phyloP scores from a whole-genome alignment of 2,888 invertebrate genomes.

The Meiosimyza decipiens region DNA sequence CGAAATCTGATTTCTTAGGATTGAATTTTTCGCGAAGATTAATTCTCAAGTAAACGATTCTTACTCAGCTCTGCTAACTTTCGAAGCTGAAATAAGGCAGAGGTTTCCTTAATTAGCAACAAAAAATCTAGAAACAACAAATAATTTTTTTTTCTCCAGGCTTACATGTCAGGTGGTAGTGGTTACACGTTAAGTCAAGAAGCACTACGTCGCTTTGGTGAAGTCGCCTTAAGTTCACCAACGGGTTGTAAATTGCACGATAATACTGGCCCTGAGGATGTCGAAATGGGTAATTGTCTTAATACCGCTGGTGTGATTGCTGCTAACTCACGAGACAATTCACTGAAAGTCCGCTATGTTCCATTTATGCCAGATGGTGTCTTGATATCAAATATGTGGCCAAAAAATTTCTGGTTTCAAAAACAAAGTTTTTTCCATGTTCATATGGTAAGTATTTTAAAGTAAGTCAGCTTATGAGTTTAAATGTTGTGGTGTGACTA shows the following conservation, averaged over 20 bases:
- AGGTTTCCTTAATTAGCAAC: too few species aligned
- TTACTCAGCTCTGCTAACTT: too few species aligned
- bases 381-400: slow-evolving; percentile 85
- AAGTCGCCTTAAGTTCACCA: slow-evolving; percentile 76
- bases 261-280: slow-evolving; percentile 62
- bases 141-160: slow-evolving; percentile 62
- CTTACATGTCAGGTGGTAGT: slow-evolving; percentile 91
- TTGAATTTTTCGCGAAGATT: too few species aligned
- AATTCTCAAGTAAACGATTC: too few species aligned
- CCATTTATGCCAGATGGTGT: slow-evolving; percentile 92
- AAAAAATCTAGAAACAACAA: too few species aligned
- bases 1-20: too few species aligned
- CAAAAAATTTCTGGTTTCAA: slow-evolving; percentile 85
- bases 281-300: slow-evolving; percentile 74
- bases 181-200: slow-evolving; percentile 91
- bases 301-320: slow-evolving; percentile 84
- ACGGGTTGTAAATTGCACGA: slow-evolving; percentile 68
- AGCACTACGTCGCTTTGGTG: slow-evolving; percentile 78
- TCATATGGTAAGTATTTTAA: slow-evolving; percentile 71
- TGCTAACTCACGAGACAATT: slow-evolving; percentile 86
- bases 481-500: too few species aligned
- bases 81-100: too few species aligned
- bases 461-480: too few species aligned
- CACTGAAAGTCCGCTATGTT: slow-evolving; percentile 90
- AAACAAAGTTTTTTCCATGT: slow-evolving; percentile 90